Base-by-base conservation (phyloP, 2,113 vertebrate species). In the Miniopterus natalensis region DNA sequence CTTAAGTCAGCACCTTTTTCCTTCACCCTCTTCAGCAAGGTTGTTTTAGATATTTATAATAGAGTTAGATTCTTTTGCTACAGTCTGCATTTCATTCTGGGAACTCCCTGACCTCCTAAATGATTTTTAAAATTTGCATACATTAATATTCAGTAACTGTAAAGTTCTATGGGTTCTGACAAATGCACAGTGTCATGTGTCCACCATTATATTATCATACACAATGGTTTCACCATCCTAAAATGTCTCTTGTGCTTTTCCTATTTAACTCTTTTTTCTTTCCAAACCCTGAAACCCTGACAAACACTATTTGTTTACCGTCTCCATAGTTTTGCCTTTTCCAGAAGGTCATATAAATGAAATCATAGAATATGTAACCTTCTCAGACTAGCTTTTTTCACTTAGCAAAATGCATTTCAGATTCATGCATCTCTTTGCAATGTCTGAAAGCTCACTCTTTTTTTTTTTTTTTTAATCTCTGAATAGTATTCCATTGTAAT, bases 41-140 rank as follows among this genome's bases (percentile, higher is more conserved):
- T 87, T 83, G 49, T 55, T 92, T 95, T n/a, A 66, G 29, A 42
- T 70, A 84, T 78, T 95, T 77, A 18, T 89, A 90, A 86, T 27
- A 88, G 21, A 85, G 8, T 75, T 81, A 68, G 17, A 78, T 36
- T 90, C 53, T 66, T 88, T 95, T 89, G 18, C 61, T 53, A 85
- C n/a, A 49, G 73, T 49, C 57, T 88, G 15, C 18, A 49, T 88
- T 91, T 36, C 7, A 63, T 75, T 51, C 42, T 83, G 27, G 6
- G 21, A 65, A 71, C 51, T 81, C 14, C 9, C 29, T 75, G 53
- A 86, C 47, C 23, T 57, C 23, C 49, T 81, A 89, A 91, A 79
- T 73, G 10, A 70, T 42, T 92, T 90, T 90, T 68, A 3, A 45
- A 70, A 65, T 94, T 88, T 93, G 3, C 20, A 59, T 36, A 31